A percentile compares a stretch with the other conserved stretches of the same genome.
Conservation (phyloP, 2,888 invertebrate species). For the Dryocosmus kuriphilus region DNA sequence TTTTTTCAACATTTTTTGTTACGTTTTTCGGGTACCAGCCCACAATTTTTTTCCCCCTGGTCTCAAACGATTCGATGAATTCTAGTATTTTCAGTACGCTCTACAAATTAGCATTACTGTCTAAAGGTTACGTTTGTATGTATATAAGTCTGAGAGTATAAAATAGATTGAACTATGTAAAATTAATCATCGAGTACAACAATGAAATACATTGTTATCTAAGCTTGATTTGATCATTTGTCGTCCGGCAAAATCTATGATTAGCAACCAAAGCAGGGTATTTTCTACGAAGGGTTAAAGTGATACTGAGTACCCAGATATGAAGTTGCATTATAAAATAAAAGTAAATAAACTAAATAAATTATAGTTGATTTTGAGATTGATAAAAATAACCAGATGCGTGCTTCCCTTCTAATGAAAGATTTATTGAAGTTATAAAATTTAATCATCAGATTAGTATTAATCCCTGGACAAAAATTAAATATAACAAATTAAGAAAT, state of each 20-base stretch:
- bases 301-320: conserved; percentile 22
- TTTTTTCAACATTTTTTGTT: too few relatives aligned
- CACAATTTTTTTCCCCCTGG: too few relatives aligned
- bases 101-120: neutral
- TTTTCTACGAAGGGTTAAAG: conserved; percentile 31
- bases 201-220: conserved; percentile 35
- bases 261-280: conserved; percentile 8
- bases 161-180: neutral
- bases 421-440: neutral
- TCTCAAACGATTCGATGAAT: too few relatives aligned
- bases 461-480: neutral
- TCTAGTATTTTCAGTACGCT: too few relatives aligned
- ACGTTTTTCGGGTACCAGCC: too few relatives aligned
- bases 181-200: conserved; percentile 2
- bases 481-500: neutral
- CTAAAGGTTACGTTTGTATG: neutral
- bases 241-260: conserved; percentile 34
- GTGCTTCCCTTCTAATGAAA: too few relatives aligned
- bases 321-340: neutral
- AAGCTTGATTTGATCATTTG: conserved; percentile 33
- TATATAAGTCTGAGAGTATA: neutral
- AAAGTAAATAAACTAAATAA: neutral
- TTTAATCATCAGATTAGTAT: neutral
- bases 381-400: neutral
- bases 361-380: neutral